Base-by-base conservation (phyloP, 2,113 vertebrate species). In the Microcebus jonahi region DNA sequence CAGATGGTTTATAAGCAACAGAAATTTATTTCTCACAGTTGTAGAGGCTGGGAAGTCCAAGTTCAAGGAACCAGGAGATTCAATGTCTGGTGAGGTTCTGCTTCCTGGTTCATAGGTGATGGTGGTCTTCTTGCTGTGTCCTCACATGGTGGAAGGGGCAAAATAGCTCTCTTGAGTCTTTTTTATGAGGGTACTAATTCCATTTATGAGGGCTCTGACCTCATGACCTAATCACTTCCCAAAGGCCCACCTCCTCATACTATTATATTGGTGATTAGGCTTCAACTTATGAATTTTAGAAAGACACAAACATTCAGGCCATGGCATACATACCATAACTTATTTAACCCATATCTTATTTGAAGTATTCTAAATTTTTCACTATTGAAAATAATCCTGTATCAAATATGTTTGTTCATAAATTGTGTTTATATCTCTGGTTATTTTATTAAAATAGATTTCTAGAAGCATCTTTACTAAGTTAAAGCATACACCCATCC, bases 361-460 rank as follows among this genome's bases (percentile, higher is more conserved):
- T 45, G 39, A 96, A 7, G 93, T 81, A 77, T 61, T 75, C 61
- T 31, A 1, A 82, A 1, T 65, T 70, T 65, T 89, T 82, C 6
- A 45, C 18, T 71, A 55, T 53, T 68, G 25, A 63, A 91, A 91
- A 48, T n/a, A 81, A 65, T 23, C 14, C 5, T 90, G 8, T 23
- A 1, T n/a, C 87, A 83, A 61, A 73, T 70, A 59, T 87, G 25
- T 65, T 76, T 82, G 3, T 13, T 55, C 12, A 65, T 53, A 80
- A 92, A n/a, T 65, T 76, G 86, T 88, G n/a, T 88, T 92, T 90
- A 63, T 25, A 29, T 23, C n/a, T 76, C 23, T 73, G 55, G 42
- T 59, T 39, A 84, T 63, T 88, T 95, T 89, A 91, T 95, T 88
- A 71, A 90, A 57, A 67, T 65, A 39, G 45, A 91, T 71, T 76